Evolutionary conservation across 2,113 vertebrate species (phyloP).

Genomic region (Oncorhynchus keta): DNA sequence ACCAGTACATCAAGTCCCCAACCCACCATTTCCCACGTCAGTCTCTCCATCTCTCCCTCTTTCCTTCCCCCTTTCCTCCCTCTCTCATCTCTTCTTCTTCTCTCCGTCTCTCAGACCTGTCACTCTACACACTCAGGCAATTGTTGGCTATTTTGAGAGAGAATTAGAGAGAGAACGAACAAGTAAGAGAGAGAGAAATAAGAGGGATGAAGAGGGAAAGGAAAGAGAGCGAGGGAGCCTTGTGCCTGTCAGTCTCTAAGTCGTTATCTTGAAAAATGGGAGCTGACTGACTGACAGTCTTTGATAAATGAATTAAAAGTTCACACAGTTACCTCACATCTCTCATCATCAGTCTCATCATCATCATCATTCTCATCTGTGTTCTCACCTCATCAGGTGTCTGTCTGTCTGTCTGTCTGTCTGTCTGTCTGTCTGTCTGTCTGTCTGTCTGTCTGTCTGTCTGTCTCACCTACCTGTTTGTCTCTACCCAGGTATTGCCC

Average conservation of each 20-base stretch:
- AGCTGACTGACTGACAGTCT: constrained; percentile 41
- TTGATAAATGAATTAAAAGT: constrained; percentile 53
- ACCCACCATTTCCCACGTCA: too few species aligned
- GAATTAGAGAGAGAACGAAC: constrained; percentile 26
- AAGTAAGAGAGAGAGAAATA: constrained; percentile 21
- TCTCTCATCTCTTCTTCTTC: constrained; percentile 52
- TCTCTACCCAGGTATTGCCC: constrained; percentile 84
- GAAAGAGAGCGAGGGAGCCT: constrained; percentile 29
- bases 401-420: not conserved
- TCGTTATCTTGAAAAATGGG: constrained; percentile 32
- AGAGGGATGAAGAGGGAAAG: constrained; percentile 42
- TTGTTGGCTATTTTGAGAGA: constrained; percentile 65
- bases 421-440: not conserved
- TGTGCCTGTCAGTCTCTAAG: constrained; percentile 50
- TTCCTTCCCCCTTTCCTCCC: constrained; percentile 34
- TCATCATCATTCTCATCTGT: constrained; percentile 49
- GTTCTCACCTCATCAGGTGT: constrained; percentile 18
- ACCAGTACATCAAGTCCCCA: not conserved
- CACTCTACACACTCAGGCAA: constrained; percentile 56
- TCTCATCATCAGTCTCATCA: too few species aligned
- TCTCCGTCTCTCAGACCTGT: constrained; percentile 60
- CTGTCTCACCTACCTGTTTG: not conserved
- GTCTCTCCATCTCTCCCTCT: not conserved
- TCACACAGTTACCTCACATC: not conserved
- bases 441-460: too few species aligned